Percentiles rank a stretch among this genome's conserved stretches.
Evolutionary conservation across 2,113 vertebrate genomes (phyloP).

Genomic region (Callithrix jacchus): DNA sequence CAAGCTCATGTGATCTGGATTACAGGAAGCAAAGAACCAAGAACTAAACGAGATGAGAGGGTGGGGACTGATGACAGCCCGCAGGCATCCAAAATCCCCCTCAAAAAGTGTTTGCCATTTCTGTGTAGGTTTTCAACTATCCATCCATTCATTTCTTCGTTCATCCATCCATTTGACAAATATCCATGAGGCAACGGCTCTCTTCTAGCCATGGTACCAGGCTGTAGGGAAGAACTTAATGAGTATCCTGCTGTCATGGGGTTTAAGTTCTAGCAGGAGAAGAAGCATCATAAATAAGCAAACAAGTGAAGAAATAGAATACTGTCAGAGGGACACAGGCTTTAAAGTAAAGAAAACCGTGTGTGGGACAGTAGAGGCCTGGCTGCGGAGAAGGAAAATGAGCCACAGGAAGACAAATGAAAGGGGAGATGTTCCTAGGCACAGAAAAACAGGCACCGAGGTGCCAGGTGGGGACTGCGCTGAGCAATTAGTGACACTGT

Average conservation of each 20-base stretch:
- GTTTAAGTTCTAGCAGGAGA: not conserved
- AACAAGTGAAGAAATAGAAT: not conserved
- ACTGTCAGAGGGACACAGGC: not conserved
- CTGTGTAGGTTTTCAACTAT: not conserved
- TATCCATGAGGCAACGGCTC: not conserved
- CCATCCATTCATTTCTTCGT: not conserved
- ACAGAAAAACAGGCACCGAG: fast-evolving
- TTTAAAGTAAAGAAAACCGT: not conserved
- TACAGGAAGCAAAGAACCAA: not conserved
- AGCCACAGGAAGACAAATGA: not conserved
- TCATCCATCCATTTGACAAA: not conserved
- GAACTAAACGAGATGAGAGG: not conserved
- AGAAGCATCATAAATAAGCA: not conserved
- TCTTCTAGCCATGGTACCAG: not conserved
- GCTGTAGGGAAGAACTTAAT: not conserved
- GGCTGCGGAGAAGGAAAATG: not conserved
- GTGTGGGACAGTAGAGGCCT: not conserved
- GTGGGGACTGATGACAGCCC: fast-evolving
- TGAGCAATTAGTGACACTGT: not conserved
- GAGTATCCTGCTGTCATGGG: not conserved
- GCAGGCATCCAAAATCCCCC: not conserved
- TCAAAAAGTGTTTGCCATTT: not conserved
- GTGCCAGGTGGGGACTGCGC: fast-evolving
- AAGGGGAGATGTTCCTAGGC: not conserved
- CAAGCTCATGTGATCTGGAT: not conserved